phyloP scores from a whole-genome alignment of 2,797 vertebrate species.

The Austrolebias charrua region DNA sequence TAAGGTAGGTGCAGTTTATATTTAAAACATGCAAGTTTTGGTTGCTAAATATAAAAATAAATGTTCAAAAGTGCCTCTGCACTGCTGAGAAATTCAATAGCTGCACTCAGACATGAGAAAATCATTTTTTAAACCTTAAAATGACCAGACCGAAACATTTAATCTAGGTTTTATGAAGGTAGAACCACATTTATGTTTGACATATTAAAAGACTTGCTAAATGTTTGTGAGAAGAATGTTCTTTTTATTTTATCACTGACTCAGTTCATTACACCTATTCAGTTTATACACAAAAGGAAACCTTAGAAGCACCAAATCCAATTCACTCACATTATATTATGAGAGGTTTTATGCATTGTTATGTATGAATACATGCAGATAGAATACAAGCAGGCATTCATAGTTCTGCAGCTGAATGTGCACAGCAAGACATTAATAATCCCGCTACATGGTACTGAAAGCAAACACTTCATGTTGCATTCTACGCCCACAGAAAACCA shows the following conservation, averaged over 20 bases:
- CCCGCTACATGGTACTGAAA: neutral
- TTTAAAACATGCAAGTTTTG: too few species aligned
- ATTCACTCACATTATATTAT: slow-evolving; percentile 34
- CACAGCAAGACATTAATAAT: slow-evolving; percentile 19
- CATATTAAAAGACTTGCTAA: neutral
- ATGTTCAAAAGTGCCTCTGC: neutral
- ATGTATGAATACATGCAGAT: slow-evolving; percentile 8
- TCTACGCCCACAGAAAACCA: slow-evolving; percentile 3
- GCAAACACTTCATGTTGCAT: neutral
- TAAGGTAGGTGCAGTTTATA: too few species aligned
- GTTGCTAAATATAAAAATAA: neutral
- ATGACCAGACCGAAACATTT: slow-evolving; percentile 3
- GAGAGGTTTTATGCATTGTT: slow-evolving; percentile 2
- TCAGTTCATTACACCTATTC: slow-evolving; percentile 21
- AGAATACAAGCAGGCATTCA: slow-evolving; percentile 3
- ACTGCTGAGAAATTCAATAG: neutral
- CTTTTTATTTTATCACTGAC: slow-evolving; percentile 2
- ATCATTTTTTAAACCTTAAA: slow-evolving; percentile 15
- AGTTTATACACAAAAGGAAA: slow-evolving; percentile 29
- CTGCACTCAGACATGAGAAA: neutral
- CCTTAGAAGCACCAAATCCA: slow-evolving; percentile 30
- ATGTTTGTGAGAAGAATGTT: slow-evolving; percentile 6
- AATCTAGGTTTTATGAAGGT: neutral
- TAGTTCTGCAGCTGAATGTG: neutral
- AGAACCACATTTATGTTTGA: neutral